Base-by-base conservation (phyloP, 2,797 vertebrate genomes). In the Hirundo rustica region DNA sequence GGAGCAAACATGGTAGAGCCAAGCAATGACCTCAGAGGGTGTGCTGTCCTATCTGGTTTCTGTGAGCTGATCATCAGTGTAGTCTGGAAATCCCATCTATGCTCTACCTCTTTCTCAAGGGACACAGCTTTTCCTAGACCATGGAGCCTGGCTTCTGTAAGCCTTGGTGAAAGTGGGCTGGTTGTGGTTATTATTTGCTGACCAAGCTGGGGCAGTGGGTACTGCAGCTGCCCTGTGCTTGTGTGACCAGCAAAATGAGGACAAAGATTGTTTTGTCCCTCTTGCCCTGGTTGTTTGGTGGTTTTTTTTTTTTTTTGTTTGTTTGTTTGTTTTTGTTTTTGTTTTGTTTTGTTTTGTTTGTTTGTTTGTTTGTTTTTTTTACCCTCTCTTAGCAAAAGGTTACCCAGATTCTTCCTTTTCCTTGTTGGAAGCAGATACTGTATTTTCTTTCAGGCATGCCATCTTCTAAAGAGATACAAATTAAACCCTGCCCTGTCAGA, bases 181-280 rank as follows among this genome's bases (percentile, higher is more conserved):
- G 26, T 65, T 2, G 2, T 58, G 42, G 82, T 45, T 80, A 34
- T n/a, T 55, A 25, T 70, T 82, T 48, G 73, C 78, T 89, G 74
- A 76, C 71, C n/a, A 11, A 85, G 89, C 75, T 53, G 65, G 71
- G 77, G 60, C 78, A 60, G 53, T 0, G 9, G 78, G 71, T 68
- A 22, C 62, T n/a, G 75, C 0, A 25, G 45, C 94, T 82, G 81
- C 64, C 78, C 58, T 67, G 48, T 88, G 72, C 50, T 85, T 94
- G 89, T 1, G 4, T 77, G 92, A 70, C 79, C 79, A 78, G 47
- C 26, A 57, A 58, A 88, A 88, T 22, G 68, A 93, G 66, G 79
- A 94, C 95, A 93, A 85, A 66, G 84, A 85, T 93, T 77, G 88
- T 88, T 94, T 95, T 92, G 82, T 91, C 87, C 58, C 45, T 65